Evolutionary conservation across 2,113 vertebrate genomes (phyloP).

Genomic region (Ivindomyrus marchei): DNA sequence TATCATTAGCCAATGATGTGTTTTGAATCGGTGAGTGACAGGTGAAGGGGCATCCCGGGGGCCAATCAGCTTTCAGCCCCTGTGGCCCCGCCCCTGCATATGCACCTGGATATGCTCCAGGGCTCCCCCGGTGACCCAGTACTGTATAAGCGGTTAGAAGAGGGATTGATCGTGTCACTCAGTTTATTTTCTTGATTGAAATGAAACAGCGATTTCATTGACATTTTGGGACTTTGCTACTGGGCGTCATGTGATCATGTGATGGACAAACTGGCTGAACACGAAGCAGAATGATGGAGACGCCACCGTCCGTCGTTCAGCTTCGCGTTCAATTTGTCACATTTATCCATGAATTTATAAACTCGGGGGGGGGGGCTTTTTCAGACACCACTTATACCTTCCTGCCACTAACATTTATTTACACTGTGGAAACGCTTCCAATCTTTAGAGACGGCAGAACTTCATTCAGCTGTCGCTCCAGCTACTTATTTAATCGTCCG

Average conservation of each 20-base stretch:
- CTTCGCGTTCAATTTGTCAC: not conserved
- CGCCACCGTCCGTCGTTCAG: not conserved
- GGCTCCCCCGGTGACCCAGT: not conserved
- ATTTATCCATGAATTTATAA: not conserved
- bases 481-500: not conserved
- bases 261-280: not conserved
- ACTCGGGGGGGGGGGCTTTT: not conserved
- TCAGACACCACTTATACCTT: not conserved
- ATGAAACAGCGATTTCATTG: not conserved
- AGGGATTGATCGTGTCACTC: not conserved
- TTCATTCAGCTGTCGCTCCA: not conserved
- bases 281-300: not conserved
- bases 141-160: not conserved
- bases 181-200: not conserved
- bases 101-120: not conserved
- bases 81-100: not conserved
- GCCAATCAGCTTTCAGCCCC: not conserved
- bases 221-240: not conserved
- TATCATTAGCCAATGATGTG: not conserved
- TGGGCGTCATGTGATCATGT: not conserved
- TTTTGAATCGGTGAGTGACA: not conserved
- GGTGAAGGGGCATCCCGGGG: not conserved
- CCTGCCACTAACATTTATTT: not conserved
- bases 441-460: too few species aligned
- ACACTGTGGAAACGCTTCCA: not conserved